These are phyloP conservation scores for Turritopsis rubra DNA, from an alignment of 30 jellyfish, hydroid and myxozoan species.

Conservation along the genomic window DNA sequence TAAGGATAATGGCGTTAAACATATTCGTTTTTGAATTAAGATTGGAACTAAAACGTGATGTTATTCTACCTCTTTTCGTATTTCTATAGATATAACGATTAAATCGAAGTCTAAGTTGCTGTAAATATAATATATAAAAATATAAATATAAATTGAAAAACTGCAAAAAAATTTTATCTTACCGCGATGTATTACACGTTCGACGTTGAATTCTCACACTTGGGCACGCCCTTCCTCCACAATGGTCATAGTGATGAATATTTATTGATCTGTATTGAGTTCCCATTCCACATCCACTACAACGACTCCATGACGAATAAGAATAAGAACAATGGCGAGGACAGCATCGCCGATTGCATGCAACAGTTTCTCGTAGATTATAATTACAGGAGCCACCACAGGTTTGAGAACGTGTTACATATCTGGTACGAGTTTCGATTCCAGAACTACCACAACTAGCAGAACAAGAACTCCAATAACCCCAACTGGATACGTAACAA, in stretches of 20 bases:
- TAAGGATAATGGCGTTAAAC: too few species aligned
- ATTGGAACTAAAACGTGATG: too few species aligned
- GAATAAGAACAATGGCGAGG: conserved; percentile 49
- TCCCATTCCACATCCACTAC: conserved; percentile 83
- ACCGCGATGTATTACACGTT: conserved; percentile 51
- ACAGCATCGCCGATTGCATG: conserved; percentile 68
- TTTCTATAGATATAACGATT: too few species aligned
- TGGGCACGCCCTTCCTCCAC: conserved; percentile 79
- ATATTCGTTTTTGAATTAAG: too few species aligned
- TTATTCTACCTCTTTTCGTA: too few species aligned
- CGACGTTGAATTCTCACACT: conserved; percentile 32
- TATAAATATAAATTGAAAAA: too few species aligned
- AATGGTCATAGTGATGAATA: conserved; percentile 38
- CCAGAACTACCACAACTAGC: conserved; percentile 13
- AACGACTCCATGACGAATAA: conserved; percentile 70
- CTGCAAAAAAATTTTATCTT: neutral
- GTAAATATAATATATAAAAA: too few species aligned
- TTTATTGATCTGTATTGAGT: conserved; percentile 41
- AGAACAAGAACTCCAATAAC: conserved; percentile 16
- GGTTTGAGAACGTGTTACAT: neutral
- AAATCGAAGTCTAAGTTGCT: too few species aligned
- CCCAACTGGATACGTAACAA: conserved; percentile 12
- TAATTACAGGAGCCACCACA: conserved; percentile 1
- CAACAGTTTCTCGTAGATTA: neutral
- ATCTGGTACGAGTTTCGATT: neutral